Conservation (phyloP, 2,888 invertebrate genomes). For the Unio pictorum region DNA sequence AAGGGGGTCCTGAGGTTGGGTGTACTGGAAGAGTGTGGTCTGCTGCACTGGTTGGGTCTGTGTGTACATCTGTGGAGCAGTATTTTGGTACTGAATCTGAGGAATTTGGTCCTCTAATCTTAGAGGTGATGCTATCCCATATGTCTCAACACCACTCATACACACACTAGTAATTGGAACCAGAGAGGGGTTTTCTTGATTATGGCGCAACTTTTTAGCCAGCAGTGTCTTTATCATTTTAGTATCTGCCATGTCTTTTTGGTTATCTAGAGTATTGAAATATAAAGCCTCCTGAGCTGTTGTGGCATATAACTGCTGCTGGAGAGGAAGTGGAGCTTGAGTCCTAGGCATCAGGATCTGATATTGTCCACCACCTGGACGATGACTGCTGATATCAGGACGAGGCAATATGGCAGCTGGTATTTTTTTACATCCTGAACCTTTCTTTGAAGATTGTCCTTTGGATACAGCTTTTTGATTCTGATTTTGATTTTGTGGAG, state of each 20-base stretch:
- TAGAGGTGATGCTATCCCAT: no score
- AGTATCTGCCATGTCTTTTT: conserved; percentile 68
- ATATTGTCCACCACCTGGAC: conserved; percentile 9
- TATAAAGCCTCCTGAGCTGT: conserved; percentile 30
- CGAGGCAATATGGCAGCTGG: conserved; percentile 21
- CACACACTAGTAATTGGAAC: no score
- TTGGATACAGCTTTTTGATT: no score
- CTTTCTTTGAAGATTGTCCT: no score
- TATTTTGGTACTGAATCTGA: no score
- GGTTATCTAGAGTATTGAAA: conserved; percentile 25
- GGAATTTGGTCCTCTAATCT: no score
- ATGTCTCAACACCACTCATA: no score
- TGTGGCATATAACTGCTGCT: conserved; percentile 28
- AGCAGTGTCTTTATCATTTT: conserved; percentile 93
- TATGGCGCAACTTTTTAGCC: conserved; percentile 82
- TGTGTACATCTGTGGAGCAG: no score
- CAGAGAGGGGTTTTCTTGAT: background rate
- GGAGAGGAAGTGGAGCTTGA: conserved; percentile 74
- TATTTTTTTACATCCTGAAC: no score
- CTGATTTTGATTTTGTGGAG: no score
- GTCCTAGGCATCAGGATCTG: conserved; percentile 59
- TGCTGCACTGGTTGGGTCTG: conserved; percentile 20
- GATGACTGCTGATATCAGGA: conserved; percentile 12
- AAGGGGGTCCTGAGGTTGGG: conserved; percentile 12
- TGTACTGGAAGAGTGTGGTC: conserved; percentile 33